phyloP scores from a whole-genome alignment of 2,113 vertebrate species.

The Hiodon alosoides region DNA sequence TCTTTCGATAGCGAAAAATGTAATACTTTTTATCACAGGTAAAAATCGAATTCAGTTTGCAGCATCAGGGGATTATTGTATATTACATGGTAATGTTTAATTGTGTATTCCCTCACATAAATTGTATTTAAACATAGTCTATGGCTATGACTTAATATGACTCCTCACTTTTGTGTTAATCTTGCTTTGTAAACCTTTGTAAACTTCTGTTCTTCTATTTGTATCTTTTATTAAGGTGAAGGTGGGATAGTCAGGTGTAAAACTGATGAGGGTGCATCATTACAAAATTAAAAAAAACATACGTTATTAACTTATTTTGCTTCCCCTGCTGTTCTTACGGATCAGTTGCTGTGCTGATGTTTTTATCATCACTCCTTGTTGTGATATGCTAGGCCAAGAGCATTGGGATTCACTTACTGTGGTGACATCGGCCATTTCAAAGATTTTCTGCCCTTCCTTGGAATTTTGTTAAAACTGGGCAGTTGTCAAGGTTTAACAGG shows the following conservation, averaged over 20 bases:
- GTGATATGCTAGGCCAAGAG: no score
- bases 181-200: background rate
- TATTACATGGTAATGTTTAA: slow-evolving; percentile 12
- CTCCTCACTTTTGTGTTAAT: background rate
- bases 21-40: no score
- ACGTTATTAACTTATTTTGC: background rate
- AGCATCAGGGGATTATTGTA: slow-evolving; percentile 15
- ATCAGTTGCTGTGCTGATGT: no score
- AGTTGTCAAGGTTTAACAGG: no score
- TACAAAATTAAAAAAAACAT: background rate
- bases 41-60: background rate
- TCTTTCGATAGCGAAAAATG: no score
- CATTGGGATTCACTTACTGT: no score
- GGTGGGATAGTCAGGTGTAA: background rate
- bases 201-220: background rate
- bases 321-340: background rate
- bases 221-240: background rate
- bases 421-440: no score
- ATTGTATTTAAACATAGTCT: slow-evolving; percentile 15
- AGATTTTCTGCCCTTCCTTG: no score
- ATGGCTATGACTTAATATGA: background rate
- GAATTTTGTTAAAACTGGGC: no score
- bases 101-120: slow-evolving; percentile 20
- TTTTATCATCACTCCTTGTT: background rate
- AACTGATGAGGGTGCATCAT: background rate